Conservation (phyloP, 2,888 invertebrate genomes). For the Proisotoma minuta region DNA sequence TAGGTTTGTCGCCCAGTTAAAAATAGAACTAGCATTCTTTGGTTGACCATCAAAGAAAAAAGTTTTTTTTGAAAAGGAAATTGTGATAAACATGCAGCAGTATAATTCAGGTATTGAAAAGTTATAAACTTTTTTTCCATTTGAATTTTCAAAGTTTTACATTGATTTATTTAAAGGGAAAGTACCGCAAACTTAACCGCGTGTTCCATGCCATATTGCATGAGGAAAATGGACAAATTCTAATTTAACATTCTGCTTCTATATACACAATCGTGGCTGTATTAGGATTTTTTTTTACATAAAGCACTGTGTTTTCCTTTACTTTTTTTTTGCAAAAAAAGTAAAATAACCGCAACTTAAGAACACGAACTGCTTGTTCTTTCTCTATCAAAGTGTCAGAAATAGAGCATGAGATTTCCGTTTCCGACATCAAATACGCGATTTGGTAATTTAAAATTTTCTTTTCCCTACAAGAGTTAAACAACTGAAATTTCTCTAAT, state of each 20-base stretch:
- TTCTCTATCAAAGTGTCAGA: constrained; percentile 1
- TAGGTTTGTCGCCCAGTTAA: too few species aligned
- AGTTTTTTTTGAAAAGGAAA: not conserved
- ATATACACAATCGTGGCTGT: too few species aligned
- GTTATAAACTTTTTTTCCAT: not conserved
- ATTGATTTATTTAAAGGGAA: constrained; percentile 1
- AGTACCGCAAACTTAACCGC: not conserved
- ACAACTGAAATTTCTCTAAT: not conserved
- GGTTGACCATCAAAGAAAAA: too few species aligned
- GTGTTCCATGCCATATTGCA: not conserved
- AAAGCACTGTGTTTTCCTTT: not conserved
- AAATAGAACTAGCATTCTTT: too few species aligned
- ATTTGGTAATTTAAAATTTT: too few species aligned
- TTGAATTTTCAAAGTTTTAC: not conserved
- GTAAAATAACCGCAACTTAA: not conserved
- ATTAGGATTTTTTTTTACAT: too few species aligned
- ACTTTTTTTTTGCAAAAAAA: not conserved
- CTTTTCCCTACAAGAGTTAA: too few species aligned
- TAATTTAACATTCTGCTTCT: too few species aligned
- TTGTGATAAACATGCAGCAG: not conserved
- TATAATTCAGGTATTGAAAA: not conserved
- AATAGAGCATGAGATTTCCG: constrained; percentile 2
- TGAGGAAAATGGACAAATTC: not conserved
- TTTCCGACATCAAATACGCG: not conserved
- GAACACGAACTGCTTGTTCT: not conserved